These are phyloP conservation scores for Brachylomia viminalis DNA, from an alignment of 2,888 invertebrate species.

Conservation along the genomic window DNA sequence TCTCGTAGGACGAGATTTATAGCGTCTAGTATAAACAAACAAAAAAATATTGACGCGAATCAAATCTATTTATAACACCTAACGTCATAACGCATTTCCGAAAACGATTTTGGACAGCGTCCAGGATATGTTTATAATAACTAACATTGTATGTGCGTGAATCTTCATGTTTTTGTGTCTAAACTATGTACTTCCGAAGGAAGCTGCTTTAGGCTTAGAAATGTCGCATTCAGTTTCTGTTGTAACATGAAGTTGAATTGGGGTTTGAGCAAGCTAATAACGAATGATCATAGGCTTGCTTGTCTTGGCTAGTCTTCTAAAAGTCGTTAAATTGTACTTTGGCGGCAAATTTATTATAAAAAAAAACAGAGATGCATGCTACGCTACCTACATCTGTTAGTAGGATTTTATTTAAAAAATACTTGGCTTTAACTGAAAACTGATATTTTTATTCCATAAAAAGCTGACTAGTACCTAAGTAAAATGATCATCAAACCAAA, in stretches of 20 bases:
- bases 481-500: background rate
- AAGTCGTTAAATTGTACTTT: background rate
- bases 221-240: constrained; percentile 1
- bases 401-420: too few relatives aligned
- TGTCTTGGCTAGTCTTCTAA: background rate
- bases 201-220: background rate
- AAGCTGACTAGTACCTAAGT: background rate
- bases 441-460: background rate
- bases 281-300: background rate
- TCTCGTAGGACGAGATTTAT: constrained; percentile 42
- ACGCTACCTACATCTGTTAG: background rate
- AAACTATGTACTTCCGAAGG: constrained; percentile 24
- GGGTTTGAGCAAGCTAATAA: background rate
- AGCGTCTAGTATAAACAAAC: constrained; percentile 33
- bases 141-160: constrained; percentile 22
- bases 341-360: background rate
- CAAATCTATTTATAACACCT: constrained; percentile 62
- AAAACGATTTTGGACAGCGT: constrained; percentile 68
- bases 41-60: constrained; percentile 62
- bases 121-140: constrained; percentile 65
- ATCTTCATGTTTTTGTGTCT: constrained; percentile 42
- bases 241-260: background rate
- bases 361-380: background rate
- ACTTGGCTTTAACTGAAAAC: background rate
- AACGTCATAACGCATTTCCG: constrained; percentile 67